Conservation (phyloP, 1,140 invertebrate genomes). For the Drosophila pandora region DNA sequence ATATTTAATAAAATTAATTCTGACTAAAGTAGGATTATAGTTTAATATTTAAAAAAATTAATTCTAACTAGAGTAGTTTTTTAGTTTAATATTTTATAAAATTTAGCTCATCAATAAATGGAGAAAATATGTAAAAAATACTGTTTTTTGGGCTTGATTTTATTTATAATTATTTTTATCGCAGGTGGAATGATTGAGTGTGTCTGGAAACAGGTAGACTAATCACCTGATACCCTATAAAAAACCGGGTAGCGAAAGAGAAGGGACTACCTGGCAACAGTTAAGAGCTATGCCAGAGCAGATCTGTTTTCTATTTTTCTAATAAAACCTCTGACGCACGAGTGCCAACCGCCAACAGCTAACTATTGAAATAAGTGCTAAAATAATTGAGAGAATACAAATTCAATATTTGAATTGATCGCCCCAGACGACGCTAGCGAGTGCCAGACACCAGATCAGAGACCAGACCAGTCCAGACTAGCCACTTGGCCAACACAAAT, state of each 20-base stretch:
- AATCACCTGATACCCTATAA: conserved; percentile 54
- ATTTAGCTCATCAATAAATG: no score
- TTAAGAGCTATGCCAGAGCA: conserved; percentile 3
- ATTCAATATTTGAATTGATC: conserved; percentile 55
- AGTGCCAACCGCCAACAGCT: conserved; percentile 8
- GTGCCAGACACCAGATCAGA: conserved; percentile 17
- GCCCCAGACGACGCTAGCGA: conserved; percentile 14
- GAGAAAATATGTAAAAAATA: no score
- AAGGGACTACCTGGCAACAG: conserved; percentile 49
- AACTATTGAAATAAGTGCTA: conserved; percentile 51
- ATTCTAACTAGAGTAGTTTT: no score
- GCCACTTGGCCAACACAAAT: not conserved
- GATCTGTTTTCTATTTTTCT: conserved; percentile 2
- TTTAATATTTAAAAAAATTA: no score
- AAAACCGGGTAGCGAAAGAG: conserved; percentile 32
- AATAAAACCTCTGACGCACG: conserved; percentile 39
- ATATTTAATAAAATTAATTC: no score
- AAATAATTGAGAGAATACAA: conserved; percentile 53
- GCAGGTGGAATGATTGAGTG: conserved; percentile 72
- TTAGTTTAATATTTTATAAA: no score
- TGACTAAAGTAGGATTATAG: no score
- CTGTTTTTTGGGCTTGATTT: no score
- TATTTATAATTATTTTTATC: conserved; percentile 54
- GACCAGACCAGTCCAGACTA: conserved; percentile 18
- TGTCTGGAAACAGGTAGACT: conserved; percentile 37